Percentiles rank a stretch among this genome's conserved stretches.
Evolutionary conservation across 2,113 vertebrate species (phyloP).

Genomic region (Coturnix japonica): DNA sequence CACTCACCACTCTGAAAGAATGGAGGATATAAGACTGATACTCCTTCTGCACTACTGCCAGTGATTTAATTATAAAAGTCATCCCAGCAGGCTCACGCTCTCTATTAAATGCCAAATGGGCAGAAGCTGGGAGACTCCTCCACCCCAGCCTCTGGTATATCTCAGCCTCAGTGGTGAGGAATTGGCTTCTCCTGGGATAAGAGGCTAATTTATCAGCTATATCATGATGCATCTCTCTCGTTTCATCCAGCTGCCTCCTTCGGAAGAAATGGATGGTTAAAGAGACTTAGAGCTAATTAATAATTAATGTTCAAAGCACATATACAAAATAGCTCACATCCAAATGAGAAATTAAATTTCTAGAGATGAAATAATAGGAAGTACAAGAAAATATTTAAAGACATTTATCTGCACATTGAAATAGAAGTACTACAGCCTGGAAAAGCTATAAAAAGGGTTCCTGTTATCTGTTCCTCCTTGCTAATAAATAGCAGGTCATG

Average conservation of each 20-base stretch:
- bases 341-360: slow-evolving; percentile 45
- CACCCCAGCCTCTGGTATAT: background rate
- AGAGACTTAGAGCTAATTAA: slow-evolving; percentile 56
- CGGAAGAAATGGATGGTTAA: slow-evolving; percentile 19
- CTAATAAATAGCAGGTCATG: background rate
- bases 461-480: background rate
- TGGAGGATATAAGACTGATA: background rate
- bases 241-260: slow-evolving; percentile 37
- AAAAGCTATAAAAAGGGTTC: background rate
- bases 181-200: background rate
- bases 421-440: background rate
- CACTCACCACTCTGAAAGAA: background rate
- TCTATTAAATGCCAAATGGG: background rate
- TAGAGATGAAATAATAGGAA: slow-evolving; percentile 32
- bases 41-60: background rate
- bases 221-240: slow-evolving; percentile 28
- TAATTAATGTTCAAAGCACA: slow-evolving; percentile 59
- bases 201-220: slow-evolving; percentile 35
- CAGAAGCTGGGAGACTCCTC: background rate
- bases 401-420: background rate
- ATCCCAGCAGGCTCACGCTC: background rate
- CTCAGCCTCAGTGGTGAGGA: background rate
- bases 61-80: background rate
- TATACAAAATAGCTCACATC: slow-evolving; percentile 24
- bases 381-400: slow-evolving; percentile 23